These are phyloP conservation scores for Pollachius pollachius DNA, from an alignment of 2,113 vertebrate species.

Conservation along the genomic window DNA sequence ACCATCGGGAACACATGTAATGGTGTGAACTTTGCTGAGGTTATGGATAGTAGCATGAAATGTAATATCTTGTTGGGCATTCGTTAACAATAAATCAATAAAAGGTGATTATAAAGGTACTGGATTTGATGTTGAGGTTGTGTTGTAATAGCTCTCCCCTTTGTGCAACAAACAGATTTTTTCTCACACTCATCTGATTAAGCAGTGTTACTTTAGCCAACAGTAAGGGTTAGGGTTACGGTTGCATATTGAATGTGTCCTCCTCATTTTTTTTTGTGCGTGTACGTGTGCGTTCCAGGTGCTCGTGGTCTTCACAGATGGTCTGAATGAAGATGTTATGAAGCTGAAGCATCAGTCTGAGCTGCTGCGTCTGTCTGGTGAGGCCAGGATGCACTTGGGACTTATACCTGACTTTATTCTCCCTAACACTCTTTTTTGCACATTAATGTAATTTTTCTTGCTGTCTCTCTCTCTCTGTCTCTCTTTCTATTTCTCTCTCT, in stretches of 20 bases:
- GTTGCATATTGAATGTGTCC: too few species aligned
- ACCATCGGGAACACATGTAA: neutral
- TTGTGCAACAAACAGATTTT: too few species aligned
- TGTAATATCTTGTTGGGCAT: too few species aligned
- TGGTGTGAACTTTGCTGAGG: neutral
- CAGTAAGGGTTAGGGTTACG: too few species aligned
- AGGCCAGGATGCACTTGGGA: neutral
- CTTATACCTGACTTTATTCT: neutral
- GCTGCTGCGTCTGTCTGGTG: conserved; percentile 71
- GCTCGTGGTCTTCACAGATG: conserved; percentile 85
- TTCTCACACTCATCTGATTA: neutral
- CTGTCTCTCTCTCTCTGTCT: neutral
- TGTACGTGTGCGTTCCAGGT: conserved; percentile 62
- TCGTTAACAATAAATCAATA: too few species aligned
- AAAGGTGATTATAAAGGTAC: neutral
- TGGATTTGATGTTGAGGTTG: neutral
- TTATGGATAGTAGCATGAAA: neutral
- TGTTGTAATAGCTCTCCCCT: neutral
- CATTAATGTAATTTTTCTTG: neutral
- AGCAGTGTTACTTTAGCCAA: neutral
- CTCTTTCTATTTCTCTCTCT: neutral
- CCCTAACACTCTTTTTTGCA: neutral
- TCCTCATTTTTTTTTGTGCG: neutral
- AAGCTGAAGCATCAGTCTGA: conserved; percentile 63
- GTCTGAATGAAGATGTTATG: conserved; percentile 74